These are phyloP conservation scores for Apus apus DNA, from an alignment of 2,113 vertebrate genomes.

Conservation along the genomic window DNA sequence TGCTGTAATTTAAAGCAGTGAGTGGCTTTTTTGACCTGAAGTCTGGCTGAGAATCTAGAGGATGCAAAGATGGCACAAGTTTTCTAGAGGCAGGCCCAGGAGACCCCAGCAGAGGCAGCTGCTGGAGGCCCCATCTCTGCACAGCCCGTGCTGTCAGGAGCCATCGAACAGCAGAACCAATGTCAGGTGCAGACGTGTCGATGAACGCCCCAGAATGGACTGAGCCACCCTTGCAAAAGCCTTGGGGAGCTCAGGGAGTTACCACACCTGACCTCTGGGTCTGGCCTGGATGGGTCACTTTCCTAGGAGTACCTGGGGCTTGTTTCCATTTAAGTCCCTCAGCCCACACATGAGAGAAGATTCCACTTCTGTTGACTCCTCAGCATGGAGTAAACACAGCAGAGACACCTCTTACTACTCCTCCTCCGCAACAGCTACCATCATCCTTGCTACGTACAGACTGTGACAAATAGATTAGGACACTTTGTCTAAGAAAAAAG, in stretches of 20 bases:
- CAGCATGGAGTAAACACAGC: not conserved
- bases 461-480: not conserved
- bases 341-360: not conserved
- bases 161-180: not conserved
- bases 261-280: not conserved
- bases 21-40: not conserved
- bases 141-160: not conserved
- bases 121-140: not conserved
- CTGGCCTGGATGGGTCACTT: not conserved
- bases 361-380: not conserved
- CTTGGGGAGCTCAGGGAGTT: not conserved
- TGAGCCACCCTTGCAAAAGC: not conserved
- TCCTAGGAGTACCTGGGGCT: not conserved
- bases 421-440: not conserved
- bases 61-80: not conserved
- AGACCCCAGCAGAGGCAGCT: not conserved
- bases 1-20: not conserved
- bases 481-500: not conserved
- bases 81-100: not conserved
- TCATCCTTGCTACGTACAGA: not conserved
- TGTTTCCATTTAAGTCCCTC: not conserved
- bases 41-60: conserved; percentile 28
- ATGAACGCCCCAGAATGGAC: not conserved
- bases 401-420: not conserved
- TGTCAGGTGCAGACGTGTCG: fast-evolving